Conservation (phyloP, 2,888 invertebrate genomes). For the Conus canariensis region DNA sequence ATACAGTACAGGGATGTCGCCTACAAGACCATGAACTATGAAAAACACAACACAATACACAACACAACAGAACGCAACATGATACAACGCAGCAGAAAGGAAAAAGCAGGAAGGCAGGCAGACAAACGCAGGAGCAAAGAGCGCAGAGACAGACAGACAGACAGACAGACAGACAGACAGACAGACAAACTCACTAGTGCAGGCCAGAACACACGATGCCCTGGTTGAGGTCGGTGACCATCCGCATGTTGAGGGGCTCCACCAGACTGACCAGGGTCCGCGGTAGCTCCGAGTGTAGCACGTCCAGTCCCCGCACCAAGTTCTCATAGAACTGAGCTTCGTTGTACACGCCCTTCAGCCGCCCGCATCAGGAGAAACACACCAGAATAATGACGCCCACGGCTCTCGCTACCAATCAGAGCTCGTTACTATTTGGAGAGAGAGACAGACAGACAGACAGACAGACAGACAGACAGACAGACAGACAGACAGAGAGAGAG, state of each 20-base stretch:
- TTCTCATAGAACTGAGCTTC: slow-evolving; percentile 45
- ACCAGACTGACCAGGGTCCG: slow-evolving; percentile 76
- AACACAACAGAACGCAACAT: too few species aligned
- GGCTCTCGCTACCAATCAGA: background rate
- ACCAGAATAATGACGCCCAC: background rate
- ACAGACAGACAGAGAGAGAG: too few species aligned
- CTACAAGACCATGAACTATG: too few species aligned
- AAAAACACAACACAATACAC: too few species aligned
- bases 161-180: slow-evolving; percentile 8
- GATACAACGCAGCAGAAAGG: too few species aligned
- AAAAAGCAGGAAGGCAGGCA: background rate
- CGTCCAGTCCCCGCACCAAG: slow-evolving; percentile 69
- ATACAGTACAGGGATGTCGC: too few species aligned
- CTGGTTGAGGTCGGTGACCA: slow-evolving; percentile 61
- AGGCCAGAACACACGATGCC: slow-evolving; percentile 60
- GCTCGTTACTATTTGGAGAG: too few species aligned
- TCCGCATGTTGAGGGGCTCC: slow-evolving; percentile 71
- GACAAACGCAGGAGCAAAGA: background rate
- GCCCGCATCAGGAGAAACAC: background rate
- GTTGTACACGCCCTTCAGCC: background rate
- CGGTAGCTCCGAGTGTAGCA: slow-evolving; percentile 72
- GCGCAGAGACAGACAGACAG: background rate
- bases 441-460: too few species aligned
- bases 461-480: too few species aligned
- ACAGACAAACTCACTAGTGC: slow-evolving; percentile 59